Evolutionary conservation across 2,797 vertebrate genomes (phyloP).

Genomic region (Jordanella pulchra): DNA sequence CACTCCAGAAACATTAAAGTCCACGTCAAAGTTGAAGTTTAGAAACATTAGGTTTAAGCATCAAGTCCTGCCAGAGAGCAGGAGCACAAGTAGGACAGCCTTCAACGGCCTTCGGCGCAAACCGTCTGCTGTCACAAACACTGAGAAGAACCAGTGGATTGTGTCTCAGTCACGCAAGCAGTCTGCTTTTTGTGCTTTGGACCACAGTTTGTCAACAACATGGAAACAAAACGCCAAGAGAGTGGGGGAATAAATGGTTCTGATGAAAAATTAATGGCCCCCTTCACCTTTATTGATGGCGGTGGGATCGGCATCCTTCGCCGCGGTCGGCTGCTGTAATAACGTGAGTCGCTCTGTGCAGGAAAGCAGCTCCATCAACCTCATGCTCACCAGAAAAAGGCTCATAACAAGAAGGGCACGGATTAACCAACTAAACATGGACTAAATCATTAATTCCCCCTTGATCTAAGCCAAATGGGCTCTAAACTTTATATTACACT

Average conservation of each 20-base stretch:
- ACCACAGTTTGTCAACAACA: slow-evolving; percentile 35
- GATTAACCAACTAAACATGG: slow-evolving; percentile 42
- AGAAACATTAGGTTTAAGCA: too few relatives aligned
- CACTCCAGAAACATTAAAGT: too few relatives aligned
- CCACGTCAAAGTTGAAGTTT: too few relatives aligned
- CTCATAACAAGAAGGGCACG: slow-evolving; percentile 28
- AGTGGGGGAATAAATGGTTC: slow-evolving; percentile 58
- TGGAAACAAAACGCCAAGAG: slow-evolving; percentile 47
- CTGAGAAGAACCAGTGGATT: not conserved
- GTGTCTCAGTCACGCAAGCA: not conserved
- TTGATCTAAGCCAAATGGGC: slow-evolving; percentile 45
- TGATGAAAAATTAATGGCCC: slow-evolving; percentile 78
- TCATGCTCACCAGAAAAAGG: slow-evolving; percentile 14
- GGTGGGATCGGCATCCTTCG: slow-evolving; percentile 35
- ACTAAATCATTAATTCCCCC: slow-evolving; percentile 29
- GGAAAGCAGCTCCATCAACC: slow-evolving; percentile 35
- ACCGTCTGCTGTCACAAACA: not conserved
- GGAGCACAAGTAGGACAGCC: slow-evolving; percentile 55
- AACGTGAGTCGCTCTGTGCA: slow-evolving; percentile 31
- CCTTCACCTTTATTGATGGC: slow-evolving; percentile 74
- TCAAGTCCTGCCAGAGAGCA: slow-evolving; percentile 37
- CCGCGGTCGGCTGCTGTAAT: slow-evolving; percentile 38
- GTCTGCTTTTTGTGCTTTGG: slow-evolving; percentile 5
- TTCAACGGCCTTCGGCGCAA: slow-evolving; percentile 1
- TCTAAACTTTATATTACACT: slow-evolving; percentile 12